Percentiles rank a stretch among this genome's conserved stretches.
These are phyloP conservation scores for Ovis aries DNA, from an alignment of 2,113 vertebrate genomes.

Conservation along the genomic window DNA sequence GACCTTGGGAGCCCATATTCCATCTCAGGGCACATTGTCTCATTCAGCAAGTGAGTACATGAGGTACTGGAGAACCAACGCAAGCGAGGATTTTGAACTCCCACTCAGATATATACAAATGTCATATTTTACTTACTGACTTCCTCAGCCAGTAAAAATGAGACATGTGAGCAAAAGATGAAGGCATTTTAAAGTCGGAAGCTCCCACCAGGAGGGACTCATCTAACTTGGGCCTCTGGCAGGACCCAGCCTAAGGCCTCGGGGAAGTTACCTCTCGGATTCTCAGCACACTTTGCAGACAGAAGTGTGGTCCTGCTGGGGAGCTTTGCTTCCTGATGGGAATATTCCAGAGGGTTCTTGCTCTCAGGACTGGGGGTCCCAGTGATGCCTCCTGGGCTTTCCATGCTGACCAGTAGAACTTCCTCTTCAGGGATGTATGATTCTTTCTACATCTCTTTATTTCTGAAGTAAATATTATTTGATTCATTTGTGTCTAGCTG, in stretches of 20 bases:
- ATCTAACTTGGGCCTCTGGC: background rate
- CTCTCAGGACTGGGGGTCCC: background rate
- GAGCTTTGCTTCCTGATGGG: background rate
- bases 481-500: background rate
- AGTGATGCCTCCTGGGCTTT: background rate
- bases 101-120: background rate
- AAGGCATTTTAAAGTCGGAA: background rate
- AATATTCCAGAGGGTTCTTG: background rate
- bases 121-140: background rate
- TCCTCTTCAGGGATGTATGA: background rate
- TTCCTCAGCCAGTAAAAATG: background rate
- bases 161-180: background rate
- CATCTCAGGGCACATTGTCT: background rate
- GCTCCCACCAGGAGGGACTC: background rate
- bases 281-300: background rate
- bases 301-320: background rate
- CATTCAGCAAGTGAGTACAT: background rate
- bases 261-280: background rate
- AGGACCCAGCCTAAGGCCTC: background rate
- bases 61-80: background rate
- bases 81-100: background rate
- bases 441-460: background rate
- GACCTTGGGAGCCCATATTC: background rate
- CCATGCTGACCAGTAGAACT: background rate
- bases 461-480: background rate